Evolutionary conservation across 2,888 invertebrate genomes (phyloP), one percentile per base, ranked within the genome.

Genomic region (Notodonta dromedarius): DNA sequence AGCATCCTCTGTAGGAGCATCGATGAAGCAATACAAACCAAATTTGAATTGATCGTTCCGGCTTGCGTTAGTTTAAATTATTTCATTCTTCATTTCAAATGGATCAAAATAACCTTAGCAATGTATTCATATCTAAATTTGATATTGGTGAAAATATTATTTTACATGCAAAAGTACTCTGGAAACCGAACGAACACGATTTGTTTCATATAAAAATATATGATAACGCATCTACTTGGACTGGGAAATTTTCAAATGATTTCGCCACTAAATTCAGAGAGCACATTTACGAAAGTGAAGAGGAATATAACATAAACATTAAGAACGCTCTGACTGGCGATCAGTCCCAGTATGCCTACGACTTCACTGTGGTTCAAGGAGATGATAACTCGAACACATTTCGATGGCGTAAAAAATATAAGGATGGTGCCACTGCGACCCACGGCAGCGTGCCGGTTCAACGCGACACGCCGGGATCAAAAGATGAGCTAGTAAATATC

Each of bases 161-260:
- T 3, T 39, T 84, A 2, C 90, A 87, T 60, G 61, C 78, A 7
- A 85, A 86, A 78, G 46, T 88, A 12, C 5, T 65, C 39, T 91
- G 91, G 90, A 79, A 79, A 65, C 70, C 75, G 12, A 82, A 77
- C 66, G 73, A 77, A 42, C 63, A 63, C 9, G 74, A 80, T 53
- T 63, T 91, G 40, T 91, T 92, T 76, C 66, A 79, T 48, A 80
- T 93, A 14, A 80, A 81, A 71, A 56, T 93, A 14, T 84, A 82
- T 67, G 82, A 84, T 39, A 78, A 79, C 35, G 71, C 78, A 13
- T 71, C 69, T 5, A 75, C 76, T 63, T 90, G 91, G 91, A 77
- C 83, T 0, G 93, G 93, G 0, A 71, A 63, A 40, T 90, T 80
- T 70, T 77, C 87, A 3, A 73, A 74, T 6, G 83, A 85, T 57